Base-by-base conservation (phyloP, 2,113 vertebrate genomes). In the Melanostigma gelatinosum region DNA sequence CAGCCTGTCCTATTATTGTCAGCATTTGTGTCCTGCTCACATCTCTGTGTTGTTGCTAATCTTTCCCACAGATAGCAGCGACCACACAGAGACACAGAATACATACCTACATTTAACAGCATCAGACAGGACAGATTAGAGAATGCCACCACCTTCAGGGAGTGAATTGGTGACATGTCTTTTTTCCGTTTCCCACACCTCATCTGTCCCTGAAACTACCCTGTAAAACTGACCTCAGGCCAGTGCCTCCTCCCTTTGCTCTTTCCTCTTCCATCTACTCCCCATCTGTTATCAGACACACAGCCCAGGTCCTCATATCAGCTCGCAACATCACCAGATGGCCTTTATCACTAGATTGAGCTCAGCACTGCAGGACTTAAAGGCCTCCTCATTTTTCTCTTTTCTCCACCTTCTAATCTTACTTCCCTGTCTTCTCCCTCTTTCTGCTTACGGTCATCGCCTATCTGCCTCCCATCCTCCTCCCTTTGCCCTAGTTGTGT, bases 101-200 rank as follows among this genome's bases (percentile, higher is more conserved):
- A 70, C 61, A 55, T 70, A 60, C 44, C 16, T 68, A 65, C 50
- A 46, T 68, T 75, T 64, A 81, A 57, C 75, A 22, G 46, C 70
- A 67, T 67, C 27, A 71, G 36, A 62, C 4, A 64, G 46, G 20
- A 52, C 40, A 77, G 81, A 88, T 81, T 55, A 89, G 69, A 84
- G 69, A 87, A 85, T 66, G 70, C 60, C 75, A 48, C 22, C 6
- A 73, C 83, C 66, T 81, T 72, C 77, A 61, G 77, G 72, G 82
- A 58, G 75, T 68, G 32, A 83, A 52, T 38, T 29, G 48, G 60
- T 60, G 80, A 78, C 27, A 4, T 85, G 72, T 52, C 27, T 68
- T 40, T 75, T 72, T 68, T 89, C 75, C 6, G 55, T 91, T 92
- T 92, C 81, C 81, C 84, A 74, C 86, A 92, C 86, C 86, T 94